A percentile compares a stretch with the other conserved stretches of the same genome.
Conservation (phyloP, 2,888 invertebrate genomes). For the Copidosoma aretas region DNA sequence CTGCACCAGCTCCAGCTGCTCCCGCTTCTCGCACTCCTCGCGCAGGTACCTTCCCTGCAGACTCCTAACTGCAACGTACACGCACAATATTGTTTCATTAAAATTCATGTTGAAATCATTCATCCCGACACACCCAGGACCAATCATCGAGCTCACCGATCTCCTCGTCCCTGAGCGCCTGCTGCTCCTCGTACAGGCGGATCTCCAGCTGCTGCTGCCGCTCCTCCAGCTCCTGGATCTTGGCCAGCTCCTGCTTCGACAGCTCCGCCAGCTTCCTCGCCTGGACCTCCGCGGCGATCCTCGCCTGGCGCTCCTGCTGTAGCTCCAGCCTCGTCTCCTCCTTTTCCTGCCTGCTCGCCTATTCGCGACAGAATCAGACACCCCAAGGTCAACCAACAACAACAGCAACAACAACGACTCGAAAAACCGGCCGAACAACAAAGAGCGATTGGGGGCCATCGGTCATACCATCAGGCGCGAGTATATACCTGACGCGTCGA, state of each 20-base stretch:
- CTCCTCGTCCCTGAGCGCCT: slow-evolving; percentile 85
- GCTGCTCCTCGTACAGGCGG: slow-evolving; percentile 80
- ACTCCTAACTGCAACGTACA: slow-evolving; percentile 64
- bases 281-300: slow-evolving; percentile 65
- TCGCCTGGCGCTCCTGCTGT: slow-evolving; percentile 60
- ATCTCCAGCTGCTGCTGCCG: slow-evolving; percentile 74
- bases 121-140: no score
- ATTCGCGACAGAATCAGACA: background rate
- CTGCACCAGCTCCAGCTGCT: slow-evolving; percentile 81
- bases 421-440: no score
- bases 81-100: slow-evolving; percentile 3
- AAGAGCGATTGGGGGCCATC: no score
- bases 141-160: slow-evolving; percentile 68
- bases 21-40: slow-evolving; percentile 85
- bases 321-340: slow-evolving; percentile 55
- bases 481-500: slow-evolving; percentile 63
- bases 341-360: slow-evolving; percentile 53
- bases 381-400: no score
- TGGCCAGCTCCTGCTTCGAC: slow-evolving; percentile 75
- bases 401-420: no score
- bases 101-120: background rate
- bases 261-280: slow-evolving; percentile 73
- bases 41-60: slow-evolving; percentile 76
- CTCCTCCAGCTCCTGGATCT: slow-evolving; percentile 76
- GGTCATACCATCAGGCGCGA: no score